A percentile compares a stretch with the other conserved stretches of the same genome.
phyloP scores from a whole-genome alignment of 2,797 vertebrate species.

The Coregonus suidteri region DNA sequence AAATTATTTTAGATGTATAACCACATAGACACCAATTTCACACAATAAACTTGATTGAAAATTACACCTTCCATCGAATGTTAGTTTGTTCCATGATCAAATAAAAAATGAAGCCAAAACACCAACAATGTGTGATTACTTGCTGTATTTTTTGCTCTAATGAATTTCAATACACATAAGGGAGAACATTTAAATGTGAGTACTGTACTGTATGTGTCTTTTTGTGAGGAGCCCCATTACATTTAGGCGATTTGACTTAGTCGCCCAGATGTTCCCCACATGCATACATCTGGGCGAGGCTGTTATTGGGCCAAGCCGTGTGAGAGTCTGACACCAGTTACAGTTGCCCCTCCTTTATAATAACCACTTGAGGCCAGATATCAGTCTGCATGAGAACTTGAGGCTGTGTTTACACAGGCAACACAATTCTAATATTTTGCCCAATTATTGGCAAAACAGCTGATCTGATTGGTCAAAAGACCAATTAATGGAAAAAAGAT shows the following conservation, averaged over 20 bases:
- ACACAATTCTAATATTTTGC: too few species aligned
- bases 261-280: background rate
- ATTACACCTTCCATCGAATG: background rate
- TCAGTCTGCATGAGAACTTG: background rate
- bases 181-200: too few species aligned
- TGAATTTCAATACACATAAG: conserved; percentile 28
- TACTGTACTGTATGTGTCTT: too few species aligned
- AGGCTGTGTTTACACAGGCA: background rate
- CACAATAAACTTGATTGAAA: background rate
- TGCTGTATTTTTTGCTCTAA: background rate
- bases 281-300: background rate
- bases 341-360: background rate
- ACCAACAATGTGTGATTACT: too few species aligned
- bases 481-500: too few species aligned
- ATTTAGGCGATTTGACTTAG: too few species aligned
- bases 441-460: too few species aligned
- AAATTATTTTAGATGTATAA: background rate
- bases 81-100: too few species aligned
- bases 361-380: background rate
- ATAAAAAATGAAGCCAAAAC: too few species aligned
- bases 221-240: too few species aligned
- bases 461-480: too few species aligned
- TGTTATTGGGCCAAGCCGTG: background rate
- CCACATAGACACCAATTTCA: background rate
- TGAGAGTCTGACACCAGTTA: background rate